phyloP scores from a whole-genome alignment of 2,797 vertebrate genomes.

The Amphiprion clarkii region DNA sequence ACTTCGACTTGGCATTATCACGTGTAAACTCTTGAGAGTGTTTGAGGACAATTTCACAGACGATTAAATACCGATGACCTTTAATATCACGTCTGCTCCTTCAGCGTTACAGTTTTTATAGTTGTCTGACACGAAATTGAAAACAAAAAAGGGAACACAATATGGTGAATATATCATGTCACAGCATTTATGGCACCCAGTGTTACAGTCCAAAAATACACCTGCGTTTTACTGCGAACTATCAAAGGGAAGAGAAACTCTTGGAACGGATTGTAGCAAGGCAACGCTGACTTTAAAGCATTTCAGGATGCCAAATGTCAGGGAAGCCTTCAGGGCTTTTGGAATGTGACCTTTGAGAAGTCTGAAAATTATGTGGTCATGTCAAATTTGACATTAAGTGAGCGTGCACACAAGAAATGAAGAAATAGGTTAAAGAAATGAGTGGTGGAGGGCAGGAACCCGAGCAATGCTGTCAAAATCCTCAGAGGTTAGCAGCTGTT shows the following conservation, averaged over 20 bases:
- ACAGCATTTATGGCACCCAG: slow-evolving; percentile 3
- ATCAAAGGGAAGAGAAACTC: slow-evolving; percentile 30
- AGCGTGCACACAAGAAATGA: slow-evolving; percentile 10
- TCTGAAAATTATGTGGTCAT: neutral
- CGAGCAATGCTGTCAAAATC: slow-evolving; percentile 58
- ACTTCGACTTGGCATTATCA: neutral
- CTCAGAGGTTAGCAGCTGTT: slow-evolving; percentile 80
- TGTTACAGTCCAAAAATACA: slow-evolving; percentile 41
- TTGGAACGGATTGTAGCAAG: slow-evolving; percentile 15
- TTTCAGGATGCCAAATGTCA: slow-evolving; percentile 46
- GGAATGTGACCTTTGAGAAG: slow-evolving; percentile 29
- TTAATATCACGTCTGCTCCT: neutral
- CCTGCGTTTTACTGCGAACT: slow-evolving; percentile 26
- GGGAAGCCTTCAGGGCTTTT: neutral
- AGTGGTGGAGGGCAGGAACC: slow-evolving; percentile 26
- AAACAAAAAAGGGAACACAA: slow-evolving; percentile 3
- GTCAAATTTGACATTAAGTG: slow-evolving; percentile 27
- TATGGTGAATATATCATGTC: neutral
- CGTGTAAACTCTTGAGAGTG: neutral
- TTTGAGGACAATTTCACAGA: neutral
- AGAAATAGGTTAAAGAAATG: slow-evolving; percentile 22
- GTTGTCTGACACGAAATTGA: neutral
- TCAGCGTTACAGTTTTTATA: neutral
- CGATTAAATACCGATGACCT: slow-evolving; percentile 14
- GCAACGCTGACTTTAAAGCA: slow-evolving; percentile 30